Evolutionary conservation across 2,113 vertebrate genomes (phyloP), one percentile per base, ranked within the genome.

Genomic region (Laterallus jamaicensis): DNA sequence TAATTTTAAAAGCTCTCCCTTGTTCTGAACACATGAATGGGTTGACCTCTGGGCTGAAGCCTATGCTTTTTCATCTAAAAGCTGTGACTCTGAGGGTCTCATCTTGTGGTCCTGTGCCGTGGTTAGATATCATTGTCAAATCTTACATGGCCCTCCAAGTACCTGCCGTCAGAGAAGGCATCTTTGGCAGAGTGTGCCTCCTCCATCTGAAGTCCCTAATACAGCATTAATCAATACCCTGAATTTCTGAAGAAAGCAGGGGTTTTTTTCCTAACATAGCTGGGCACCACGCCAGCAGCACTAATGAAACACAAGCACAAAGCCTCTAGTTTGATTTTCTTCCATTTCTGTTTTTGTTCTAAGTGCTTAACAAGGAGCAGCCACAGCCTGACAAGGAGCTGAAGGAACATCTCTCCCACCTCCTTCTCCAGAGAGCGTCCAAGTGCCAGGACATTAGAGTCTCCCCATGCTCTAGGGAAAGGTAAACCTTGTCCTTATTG

Each of bases 401-500:
- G 90, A 84, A 96, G 69, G 74, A 93, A 79, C 71, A 78, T 80
- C 67, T 95, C 66, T 91, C 81, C 94, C 91, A 96, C 60, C 71
- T 91, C 88, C 79, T 95, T 82, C 88, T 96, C 93, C 71, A 95
- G 89, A 97, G 91, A 89, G 28, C 10, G 64, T 79, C 84, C 64
- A 88, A 95, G 64, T 84, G 66, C 29, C 88, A 90, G 85, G 81
- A 64, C 63, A 91, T 94, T 95, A 96, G 87, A 96, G 88, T 50
- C 50, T 26, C 31, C 22, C 62, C 76, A 67, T 21, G 24, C 52
- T 94, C 80, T 74, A 77, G 92, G 77, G 83, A 96, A 96, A 94
- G 90, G 40, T 93, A 97, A 95, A 95, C 87, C 94, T 49, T 77
- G 82, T 79, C 82, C 87, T 93, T 95, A 59, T 88, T 97, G 92